phyloP scores from a whole-genome alignment of 2,797 vertebrate species.

The Ceryle rudis region DNA sequence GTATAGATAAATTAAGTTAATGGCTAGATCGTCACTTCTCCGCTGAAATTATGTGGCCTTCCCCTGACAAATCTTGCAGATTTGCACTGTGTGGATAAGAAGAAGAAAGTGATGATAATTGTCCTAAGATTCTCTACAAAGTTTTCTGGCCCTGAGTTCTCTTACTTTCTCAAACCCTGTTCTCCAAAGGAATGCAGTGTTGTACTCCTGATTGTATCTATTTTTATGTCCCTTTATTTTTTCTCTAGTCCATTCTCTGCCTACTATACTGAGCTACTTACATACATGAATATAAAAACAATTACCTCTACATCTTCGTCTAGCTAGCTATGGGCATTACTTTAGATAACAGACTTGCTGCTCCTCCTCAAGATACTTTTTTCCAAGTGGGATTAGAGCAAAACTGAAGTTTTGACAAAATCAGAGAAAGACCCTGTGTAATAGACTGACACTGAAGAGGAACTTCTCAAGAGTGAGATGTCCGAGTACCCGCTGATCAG shows the following conservation, averaged over 20 bases:
- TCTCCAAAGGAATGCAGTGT: neutral
- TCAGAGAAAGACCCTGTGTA: neutral
- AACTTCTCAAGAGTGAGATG: neutral
- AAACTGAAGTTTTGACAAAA: neutral
- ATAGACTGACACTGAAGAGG: neutral
- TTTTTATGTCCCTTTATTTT: neutral
- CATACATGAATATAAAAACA: neutral
- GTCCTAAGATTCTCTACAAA: neutral
- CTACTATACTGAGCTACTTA: neutral
- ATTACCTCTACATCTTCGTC: neutral
- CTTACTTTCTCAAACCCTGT: neutral
- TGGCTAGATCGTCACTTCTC: neutral
- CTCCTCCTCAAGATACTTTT: neutral
- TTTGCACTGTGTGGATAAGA: neutral
- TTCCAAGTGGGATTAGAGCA: neutral
- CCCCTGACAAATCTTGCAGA: neutral
- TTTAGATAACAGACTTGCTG: neutral
- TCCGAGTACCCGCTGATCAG: fast-evolving
- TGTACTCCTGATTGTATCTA: neutral
- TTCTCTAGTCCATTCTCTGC: neutral
- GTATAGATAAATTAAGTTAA: neutral
- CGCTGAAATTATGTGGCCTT: neutral
- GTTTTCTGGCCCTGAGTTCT: neutral
- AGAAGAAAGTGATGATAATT: neutral
- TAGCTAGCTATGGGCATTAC: neutral